A percentile compares a stretch with the other conserved stretches of the same genome.
phyloP scores from a whole-genome alignment of 2,113 vertebrate genomes.

The Cepphus grylle region DNA sequence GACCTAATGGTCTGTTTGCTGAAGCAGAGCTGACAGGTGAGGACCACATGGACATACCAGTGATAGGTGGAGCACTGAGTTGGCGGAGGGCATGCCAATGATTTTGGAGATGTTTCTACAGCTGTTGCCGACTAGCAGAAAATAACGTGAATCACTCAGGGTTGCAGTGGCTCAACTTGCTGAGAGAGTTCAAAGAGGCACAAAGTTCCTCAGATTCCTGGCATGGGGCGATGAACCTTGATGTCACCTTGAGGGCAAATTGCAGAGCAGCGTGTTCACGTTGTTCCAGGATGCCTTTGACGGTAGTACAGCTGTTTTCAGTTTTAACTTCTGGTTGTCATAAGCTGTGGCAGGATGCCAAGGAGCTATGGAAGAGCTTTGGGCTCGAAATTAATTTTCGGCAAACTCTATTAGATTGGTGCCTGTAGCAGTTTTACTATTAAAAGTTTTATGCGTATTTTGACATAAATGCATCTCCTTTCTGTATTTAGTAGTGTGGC shows the following conservation, averaged over 20 bases:
- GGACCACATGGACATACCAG: slow-evolving; percentile 47
- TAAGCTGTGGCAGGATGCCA: neutral
- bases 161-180: neutral
- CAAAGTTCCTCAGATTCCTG: slow-evolving; percentile 14
- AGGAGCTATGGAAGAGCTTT: neutral
- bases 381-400: neutral
- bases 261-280: neutral
- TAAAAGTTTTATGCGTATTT: neutral
- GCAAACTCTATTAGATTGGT: neutral
- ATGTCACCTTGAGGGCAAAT: neutral
- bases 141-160: slow-evolving; percentile 13
- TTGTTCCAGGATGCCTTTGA: neutral
- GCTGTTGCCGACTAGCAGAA: slow-evolving; percentile 66
- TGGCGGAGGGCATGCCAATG: slow-evolving; percentile 15
- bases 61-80: neutral
- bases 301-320: neutral
- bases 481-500: neutral
- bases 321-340: slow-evolving; percentile 15
- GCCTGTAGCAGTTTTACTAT: neutral
- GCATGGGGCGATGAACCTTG: neutral
- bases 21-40: slow-evolving; percentile 65
- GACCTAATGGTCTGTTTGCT: neutral
- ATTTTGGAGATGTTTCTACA: slow-evolving; percentile 68
- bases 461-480: neutral
- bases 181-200: neutral